phyloP scores from a whole-genome alignment of 2,113 vertebrate species.

The Onychostruthus taczanowskii region DNA sequence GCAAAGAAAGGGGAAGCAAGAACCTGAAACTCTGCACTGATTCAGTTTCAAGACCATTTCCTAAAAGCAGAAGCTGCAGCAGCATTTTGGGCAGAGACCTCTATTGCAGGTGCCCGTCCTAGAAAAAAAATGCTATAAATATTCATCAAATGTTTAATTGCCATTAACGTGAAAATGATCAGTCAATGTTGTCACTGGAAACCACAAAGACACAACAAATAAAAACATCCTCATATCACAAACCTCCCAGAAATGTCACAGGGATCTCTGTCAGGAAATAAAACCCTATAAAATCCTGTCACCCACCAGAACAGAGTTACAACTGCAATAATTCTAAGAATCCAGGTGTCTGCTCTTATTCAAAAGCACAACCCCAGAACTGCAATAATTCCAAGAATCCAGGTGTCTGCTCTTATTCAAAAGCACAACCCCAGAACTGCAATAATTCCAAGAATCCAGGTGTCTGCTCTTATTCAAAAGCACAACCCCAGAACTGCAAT shows the following conservation, averaged over 20 bases:
- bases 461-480: neutral
- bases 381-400: neutral
- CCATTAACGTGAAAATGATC: neutral
- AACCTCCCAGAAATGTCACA: neutral
- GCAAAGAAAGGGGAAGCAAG: neutral
- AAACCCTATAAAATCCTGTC: neutral
- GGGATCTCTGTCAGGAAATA: neutral
- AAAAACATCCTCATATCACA: neutral
- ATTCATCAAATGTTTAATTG: neutral
- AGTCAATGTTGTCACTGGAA: neutral
- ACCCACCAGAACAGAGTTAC: too few relatives aligned
- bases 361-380: neutral
- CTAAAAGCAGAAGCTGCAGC: neutral
- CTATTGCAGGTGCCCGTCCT: neutral
- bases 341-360: neutral
- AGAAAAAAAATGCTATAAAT: neutral
- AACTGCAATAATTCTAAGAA: rapidly evolving
- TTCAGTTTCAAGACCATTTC: neutral
- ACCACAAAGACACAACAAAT: neutral
- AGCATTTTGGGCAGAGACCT: neutral
- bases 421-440: too few relatives aligned
- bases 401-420: neutral
- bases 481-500: neutral
- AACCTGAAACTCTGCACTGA: neutral
- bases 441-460: too few relatives aligned